phyloP scores from a whole-genome alignment of 2,113 vertebrate genomes.

The Oenanthe melanoleuca region DNA sequence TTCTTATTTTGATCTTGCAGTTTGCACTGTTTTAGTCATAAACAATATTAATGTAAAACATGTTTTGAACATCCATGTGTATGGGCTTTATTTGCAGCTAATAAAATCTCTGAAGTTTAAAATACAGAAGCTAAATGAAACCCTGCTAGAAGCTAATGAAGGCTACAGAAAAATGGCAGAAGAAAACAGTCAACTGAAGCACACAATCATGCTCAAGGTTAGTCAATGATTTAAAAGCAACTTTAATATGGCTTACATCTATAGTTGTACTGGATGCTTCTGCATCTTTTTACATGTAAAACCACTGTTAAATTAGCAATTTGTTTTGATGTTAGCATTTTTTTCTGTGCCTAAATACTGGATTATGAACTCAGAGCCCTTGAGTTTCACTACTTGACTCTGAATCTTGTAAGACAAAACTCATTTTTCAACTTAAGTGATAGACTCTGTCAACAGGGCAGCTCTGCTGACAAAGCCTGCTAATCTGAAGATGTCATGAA shows the following conservation, averaged over 20 bases:
- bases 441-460: background rate
- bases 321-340: background rate
- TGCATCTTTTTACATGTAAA: background rate
- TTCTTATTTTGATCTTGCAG: background rate
- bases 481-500: background rate
- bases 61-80: background rate
- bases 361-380: background rate
- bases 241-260: background rate
- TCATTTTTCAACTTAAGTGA: background rate
- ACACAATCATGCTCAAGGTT: slow-evolving; percentile 60
- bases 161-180: slow-evolving; percentile 63
- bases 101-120: slow-evolving; percentile 80
- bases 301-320: background rate
- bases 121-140: slow-evolving; percentile 74
- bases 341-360: background rate
- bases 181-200: slow-evolving; percentile 62
- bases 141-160: slow-evolving; percentile 70
- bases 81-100: slow-evolving; percentile 70
- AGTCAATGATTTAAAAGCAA: background rate
- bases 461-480: background rate
- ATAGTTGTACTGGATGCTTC: background rate
- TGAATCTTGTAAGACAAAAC: background rate
- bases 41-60: background rate
- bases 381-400: background rate
- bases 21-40: background rate